These are phyloP conservation scores for Macrobrachium nipponense DNA, from an alignment of 1,140 invertebrate species.

Conservation along the genomic window DNA sequence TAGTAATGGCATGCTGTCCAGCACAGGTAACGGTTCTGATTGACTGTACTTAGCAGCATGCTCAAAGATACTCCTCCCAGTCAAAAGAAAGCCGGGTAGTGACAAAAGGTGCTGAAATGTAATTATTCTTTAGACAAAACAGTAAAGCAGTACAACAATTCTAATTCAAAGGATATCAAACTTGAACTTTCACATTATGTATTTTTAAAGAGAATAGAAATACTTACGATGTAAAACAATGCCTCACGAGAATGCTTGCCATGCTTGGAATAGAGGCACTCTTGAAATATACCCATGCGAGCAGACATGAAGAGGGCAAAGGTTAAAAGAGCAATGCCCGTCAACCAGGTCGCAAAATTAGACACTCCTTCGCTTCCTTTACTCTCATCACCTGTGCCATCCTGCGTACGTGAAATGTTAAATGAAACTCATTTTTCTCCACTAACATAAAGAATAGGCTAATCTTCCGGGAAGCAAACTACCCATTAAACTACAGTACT, in stretches of 20 bases:
- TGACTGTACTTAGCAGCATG: constrained; percentile 71
- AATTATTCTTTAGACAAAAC: constrained; percentile 3
- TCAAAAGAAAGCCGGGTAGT: constrained; percentile 84
- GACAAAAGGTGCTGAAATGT: constrained; percentile 83
- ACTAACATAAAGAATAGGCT: not conserved
- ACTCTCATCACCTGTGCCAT: not conserved
- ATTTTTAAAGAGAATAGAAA: not conserved
- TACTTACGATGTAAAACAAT: constrained; percentile 86
- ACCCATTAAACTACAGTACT: too few species aligned
- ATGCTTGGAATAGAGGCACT: constrained; percentile 84
- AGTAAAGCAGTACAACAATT: too few species aligned
- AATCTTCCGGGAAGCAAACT: not conserved
- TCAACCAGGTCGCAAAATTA: constrained; percentile 54
- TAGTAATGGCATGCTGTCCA: constrained; percentile 66
- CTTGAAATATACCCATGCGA: constrained; percentile 96
- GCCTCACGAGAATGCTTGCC: constrained; percentile 97
- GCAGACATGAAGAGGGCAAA: constrained; percentile 93
- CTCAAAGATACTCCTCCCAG: constrained; percentile 80
- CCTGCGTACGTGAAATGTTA: not conserved
- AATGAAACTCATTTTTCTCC: too few species aligned
- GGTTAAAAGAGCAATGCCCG: constrained; percentile 85
- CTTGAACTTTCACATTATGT: not conserved
- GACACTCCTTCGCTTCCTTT: constrained; percentile 7
- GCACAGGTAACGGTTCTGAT: constrained; percentile 71
- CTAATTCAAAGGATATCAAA: too few species aligned